Percentiles rank a stretch among this genome's conserved stretches.
Conservation (phyloP, 2,888 invertebrate genomes). For the Macrophya alboannulata region DNA sequence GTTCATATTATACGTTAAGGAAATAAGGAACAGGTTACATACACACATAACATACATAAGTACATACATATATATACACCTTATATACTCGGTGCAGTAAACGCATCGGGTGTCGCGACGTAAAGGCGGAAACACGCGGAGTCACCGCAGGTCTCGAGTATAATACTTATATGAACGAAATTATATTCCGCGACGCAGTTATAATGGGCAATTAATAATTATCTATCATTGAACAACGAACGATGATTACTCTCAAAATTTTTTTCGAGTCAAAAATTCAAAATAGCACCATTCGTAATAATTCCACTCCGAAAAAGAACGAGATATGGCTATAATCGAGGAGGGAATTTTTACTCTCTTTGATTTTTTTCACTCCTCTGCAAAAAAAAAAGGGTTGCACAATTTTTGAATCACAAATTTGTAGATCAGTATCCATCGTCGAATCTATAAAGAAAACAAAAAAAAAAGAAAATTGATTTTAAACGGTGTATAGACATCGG, state of each 20-base stretch:
- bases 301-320: too few species aligned
- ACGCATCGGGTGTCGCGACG: constrained; percentile 27
- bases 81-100: background rate
- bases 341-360: background rate
- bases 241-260: background rate
- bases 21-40: constrained; percentile 41
- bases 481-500: background rate
- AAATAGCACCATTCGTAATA: too few species aligned
- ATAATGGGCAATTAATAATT: background rate
- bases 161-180: background rate
- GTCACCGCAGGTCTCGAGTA: background rate
- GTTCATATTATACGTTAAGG: background rate
- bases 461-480: background rate
- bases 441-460: background rate
- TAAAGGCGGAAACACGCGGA: constrained; percentile 16
- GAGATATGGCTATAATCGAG: too few species aligned
- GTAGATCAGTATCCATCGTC: background rate
- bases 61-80: background rate
- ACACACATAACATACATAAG: too few species aligned
- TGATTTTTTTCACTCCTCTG: background rate
- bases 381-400: too few species aligned
- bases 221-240: background rate
- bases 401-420: too few species aligned
- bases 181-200: background rate
- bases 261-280: too few species aligned